Evolutionary conservation across 2,113 vertebrate genomes (phyloP).

Genomic region (Tinamus guttatus): DNA sequence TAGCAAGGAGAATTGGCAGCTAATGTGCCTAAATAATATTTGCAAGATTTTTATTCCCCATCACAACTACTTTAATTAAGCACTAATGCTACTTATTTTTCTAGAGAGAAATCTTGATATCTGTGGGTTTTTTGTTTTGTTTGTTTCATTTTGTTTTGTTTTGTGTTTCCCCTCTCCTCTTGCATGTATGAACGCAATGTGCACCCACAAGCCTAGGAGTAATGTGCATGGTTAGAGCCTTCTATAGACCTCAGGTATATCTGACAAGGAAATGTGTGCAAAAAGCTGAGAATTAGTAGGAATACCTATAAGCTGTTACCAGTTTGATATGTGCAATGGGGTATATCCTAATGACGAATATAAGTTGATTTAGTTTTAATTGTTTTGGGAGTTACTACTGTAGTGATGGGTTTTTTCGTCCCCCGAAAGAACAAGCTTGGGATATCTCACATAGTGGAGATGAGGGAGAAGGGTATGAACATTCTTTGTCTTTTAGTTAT

Average conservation of each 20-base stretch:
- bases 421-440: background rate
- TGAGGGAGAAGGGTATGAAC: background rate
- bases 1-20: background rate
- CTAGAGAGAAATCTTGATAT: background rate
- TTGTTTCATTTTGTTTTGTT: background rate
- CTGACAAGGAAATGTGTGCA: background rate
- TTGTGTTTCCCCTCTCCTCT: background rate
- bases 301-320: background rate
- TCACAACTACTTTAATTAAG: background rate
- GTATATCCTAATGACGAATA: background rate
- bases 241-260: background rate
- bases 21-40: background rate
- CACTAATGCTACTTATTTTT: background rate
- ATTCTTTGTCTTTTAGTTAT: background rate
- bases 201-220: background rate
- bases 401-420: background rate
- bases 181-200: rapidly evolving
- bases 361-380: background rate
- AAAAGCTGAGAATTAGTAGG: background rate
- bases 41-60: background rate
- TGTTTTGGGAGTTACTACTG: background rate
- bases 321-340: background rate
- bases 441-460: background rate
- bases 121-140: background rate
- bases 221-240: background rate